Conservation (phyloP, 2,797 vertebrate genomes). For the Anguilla marmorata region DNA sequence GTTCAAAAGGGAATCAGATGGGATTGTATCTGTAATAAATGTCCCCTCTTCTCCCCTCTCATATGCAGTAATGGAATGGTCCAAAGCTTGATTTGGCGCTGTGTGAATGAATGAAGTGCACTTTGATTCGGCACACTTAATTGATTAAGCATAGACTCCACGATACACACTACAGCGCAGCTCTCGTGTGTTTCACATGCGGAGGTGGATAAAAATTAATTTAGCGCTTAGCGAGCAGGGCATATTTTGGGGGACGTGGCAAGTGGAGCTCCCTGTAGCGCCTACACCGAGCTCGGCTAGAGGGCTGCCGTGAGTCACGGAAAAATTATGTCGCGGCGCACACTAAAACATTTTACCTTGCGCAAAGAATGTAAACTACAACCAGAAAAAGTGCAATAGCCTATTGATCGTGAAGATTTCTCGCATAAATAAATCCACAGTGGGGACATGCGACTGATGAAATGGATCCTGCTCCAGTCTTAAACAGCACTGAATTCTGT, state of each 20-base stretch:
- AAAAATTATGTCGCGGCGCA: conserved; percentile 3
- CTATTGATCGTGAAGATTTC: neutral
- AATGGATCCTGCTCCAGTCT: neutral
- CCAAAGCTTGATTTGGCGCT: neutral
- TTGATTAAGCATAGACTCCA: neutral
- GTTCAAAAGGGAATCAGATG: neutral
- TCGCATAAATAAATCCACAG: neutral
- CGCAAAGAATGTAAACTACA: neutral
- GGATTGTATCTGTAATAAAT: neutral
- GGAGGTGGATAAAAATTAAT: neutral
- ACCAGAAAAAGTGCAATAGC: neutral
- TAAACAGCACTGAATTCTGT: no score
- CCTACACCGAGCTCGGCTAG: conserved; percentile 45
- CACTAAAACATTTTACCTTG: neutral
- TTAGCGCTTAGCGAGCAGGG: conserved; percentile 49
- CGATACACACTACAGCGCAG: neutral
- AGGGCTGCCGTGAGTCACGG: conserved; percentile 41
- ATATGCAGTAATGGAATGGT: neutral
- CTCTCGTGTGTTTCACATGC: neutral
- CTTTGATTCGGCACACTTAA: neutral
- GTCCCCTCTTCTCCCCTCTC: neutral
- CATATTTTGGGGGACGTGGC: conserved; percentile 72
- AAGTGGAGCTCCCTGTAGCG: conserved; percentile 49
- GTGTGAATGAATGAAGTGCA: neutral
- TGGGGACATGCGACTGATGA: neutral